Conservation (phyloP, 1,140 invertebrate genomes). For the Leptinotarsa defecta region DNA sequence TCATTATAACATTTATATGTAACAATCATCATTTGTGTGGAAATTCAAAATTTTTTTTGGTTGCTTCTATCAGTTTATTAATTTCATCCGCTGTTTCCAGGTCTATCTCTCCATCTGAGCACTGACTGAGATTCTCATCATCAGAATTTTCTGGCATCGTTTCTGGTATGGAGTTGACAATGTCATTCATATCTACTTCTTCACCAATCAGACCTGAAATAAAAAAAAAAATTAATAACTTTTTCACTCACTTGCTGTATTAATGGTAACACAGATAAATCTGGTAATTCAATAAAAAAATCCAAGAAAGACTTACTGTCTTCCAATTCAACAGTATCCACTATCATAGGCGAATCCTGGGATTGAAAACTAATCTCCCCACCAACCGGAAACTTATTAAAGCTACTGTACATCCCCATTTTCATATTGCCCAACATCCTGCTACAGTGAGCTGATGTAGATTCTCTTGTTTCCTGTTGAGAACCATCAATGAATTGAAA, state of each 20-base stretch:
- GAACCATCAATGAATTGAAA: background rate
- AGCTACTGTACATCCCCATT: conserved; percentile 37
- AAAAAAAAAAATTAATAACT: background rate
- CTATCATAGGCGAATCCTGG: conserved; percentile 19
- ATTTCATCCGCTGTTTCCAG: conserved; percentile 50
- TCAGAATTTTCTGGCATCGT: conserved; percentile 39
- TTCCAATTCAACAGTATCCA: conserved; percentile 33
- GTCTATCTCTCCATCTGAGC: conserved; percentile 47
- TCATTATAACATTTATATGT: no score
- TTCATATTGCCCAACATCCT: conserved; percentile 45
- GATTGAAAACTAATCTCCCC: conserved; percentile 4
- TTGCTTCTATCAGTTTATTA: conserved; percentile 43
- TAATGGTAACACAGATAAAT: background rate
- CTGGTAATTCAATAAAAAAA: background rate
- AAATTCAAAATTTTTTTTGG: conserved; percentile 10
- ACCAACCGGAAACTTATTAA: background rate
- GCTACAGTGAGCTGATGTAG: conserved; percentile 33
- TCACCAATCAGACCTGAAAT: conserved; percentile 30
- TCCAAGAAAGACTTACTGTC: conserved; percentile 15
- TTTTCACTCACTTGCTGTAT: background rate
- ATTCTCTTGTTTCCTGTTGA: background rate
- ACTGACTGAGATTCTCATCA: conserved; percentile 37
- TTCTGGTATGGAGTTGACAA: conserved; percentile 39
- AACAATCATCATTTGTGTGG: background rate
- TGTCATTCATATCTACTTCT: conserved; percentile 35